Conservation (phyloP, 2,113 vertebrate genomes). For the Promerops cafer region DNA sequence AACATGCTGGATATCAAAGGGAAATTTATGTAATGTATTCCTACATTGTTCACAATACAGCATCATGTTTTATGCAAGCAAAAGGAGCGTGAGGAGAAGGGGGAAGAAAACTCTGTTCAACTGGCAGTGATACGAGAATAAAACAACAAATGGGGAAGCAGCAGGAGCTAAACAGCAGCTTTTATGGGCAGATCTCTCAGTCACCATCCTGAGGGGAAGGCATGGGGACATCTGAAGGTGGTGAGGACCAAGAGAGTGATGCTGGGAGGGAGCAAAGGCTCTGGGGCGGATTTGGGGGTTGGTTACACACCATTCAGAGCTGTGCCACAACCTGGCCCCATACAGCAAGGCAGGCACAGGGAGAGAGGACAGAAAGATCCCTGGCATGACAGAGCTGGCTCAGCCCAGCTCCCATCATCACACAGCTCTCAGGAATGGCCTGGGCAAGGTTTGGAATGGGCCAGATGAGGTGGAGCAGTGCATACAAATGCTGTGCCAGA, state of each 20-base stretch:
- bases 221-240: neutral
- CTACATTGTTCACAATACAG: constrained; percentile 65
- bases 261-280: neutral
- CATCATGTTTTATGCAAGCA: constrained; percentile 77
- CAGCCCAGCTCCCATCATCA: neutral
- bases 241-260: neutral
- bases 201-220: neutral
- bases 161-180: constrained; percentile 48
- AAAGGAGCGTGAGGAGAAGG: constrained; percentile 9
- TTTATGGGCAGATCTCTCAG: constrained; percentile 24
- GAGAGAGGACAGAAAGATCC: neutral
- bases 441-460: neutral
- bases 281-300: neutral
- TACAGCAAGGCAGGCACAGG: fast-evolving
- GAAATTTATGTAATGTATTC: constrained; percentile 81
- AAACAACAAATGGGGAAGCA: constrained; percentile 45
- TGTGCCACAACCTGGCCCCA: fast-evolving
- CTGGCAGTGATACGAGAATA: constrained; percentile 55
- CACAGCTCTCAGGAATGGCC: neutral
- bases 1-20: constrained; percentile 72
- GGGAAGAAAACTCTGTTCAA: constrained; percentile 47
- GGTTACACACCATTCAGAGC: neutral
- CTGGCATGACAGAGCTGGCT: neutral
- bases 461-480: neutral
- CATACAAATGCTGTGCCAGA: neutral